phyloP scores from a whole-genome alignment of 2,888 invertebrate genomes.

The Sarcophaga subvicina region DNA sequence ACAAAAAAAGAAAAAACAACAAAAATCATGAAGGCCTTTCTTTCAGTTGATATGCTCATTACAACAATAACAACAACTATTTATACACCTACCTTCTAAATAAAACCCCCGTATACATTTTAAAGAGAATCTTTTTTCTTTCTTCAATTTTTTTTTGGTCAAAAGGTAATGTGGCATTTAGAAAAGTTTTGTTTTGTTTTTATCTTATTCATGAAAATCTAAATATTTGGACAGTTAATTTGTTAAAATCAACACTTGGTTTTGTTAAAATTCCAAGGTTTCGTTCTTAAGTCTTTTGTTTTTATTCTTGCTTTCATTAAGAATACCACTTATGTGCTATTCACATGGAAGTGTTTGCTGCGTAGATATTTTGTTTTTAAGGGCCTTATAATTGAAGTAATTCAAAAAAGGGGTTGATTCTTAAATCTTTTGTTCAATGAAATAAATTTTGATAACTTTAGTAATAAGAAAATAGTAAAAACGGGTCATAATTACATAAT shows the following conservation, averaged over 20 bases:
- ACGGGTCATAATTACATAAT: too few species aligned
- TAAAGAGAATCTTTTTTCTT: not conserved
- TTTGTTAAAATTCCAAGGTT: not conserved
- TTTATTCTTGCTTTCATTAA: too few species aligned
- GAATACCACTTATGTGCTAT: too few species aligned
- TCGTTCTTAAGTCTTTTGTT: not conserved
- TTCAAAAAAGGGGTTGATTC: too few species aligned
- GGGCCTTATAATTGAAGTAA: too few species aligned
- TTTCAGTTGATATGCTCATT: slow-evolving; percentile 11
- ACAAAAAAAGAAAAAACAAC: slow-evolving; percentile 2
- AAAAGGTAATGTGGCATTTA: not conserved
- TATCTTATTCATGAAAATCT: not conserved
- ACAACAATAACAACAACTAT: not conserved
- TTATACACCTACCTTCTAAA: not conserved
- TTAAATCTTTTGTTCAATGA: too few species aligned
- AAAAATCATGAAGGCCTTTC: slow-evolving; percentile 38
- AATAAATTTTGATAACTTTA: too few species aligned
- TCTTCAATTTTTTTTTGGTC: not conserved
- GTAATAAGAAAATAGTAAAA: too few species aligned
- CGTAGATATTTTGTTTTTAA: too few species aligned
- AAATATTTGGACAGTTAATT: slow-evolving; percentile 39
- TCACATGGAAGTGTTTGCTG: too few species aligned
- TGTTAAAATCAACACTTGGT: slow-evolving; percentile 18
- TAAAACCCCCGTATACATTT: not conserved
- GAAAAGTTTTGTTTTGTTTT: not conserved